Evolutionary conservation across 1,140 invertebrate species (phyloP).

Genomic region (Coenobita brevimanus): DNA sequence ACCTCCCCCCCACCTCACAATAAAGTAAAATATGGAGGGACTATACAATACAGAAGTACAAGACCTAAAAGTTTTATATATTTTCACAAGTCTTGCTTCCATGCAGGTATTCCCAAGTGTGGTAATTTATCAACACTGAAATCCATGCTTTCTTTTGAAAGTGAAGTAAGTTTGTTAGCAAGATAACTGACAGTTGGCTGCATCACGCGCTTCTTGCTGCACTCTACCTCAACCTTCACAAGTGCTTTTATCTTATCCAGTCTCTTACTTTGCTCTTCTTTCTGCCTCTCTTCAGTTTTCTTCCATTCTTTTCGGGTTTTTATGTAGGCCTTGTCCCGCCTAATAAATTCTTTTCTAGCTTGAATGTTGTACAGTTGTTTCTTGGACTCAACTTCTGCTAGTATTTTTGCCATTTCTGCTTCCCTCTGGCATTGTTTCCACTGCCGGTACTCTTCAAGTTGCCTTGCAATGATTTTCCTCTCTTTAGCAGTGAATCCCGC

Average conservation of each 20-base stretch:
- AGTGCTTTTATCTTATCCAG: slow-evolving; percentile 3
- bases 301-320: background rate
- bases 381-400: background rate
- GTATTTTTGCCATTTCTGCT: background rate
- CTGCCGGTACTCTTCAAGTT: background rate
- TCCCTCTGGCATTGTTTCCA: background rate
- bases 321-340: background rate
- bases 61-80: no score
- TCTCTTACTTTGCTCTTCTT: slow-evolving; percentile 9
- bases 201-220: background rate
- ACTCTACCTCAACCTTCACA: background rate
- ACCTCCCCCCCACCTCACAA: no score
- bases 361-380: background rate
- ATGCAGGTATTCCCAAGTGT: background rate
- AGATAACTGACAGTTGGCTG: background rate
- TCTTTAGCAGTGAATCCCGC: background rate
- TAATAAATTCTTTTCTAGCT: background rate
- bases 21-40: no score
- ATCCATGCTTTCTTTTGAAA: background rate
- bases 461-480: background rate
- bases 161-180: background rate
- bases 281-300: background rate
- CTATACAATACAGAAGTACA: no score
- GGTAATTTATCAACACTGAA: background rate
- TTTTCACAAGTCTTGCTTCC: background rate